Conservation (phyloP, 2,113 vertebrate genomes). For the Passer domesticus region DNA sequence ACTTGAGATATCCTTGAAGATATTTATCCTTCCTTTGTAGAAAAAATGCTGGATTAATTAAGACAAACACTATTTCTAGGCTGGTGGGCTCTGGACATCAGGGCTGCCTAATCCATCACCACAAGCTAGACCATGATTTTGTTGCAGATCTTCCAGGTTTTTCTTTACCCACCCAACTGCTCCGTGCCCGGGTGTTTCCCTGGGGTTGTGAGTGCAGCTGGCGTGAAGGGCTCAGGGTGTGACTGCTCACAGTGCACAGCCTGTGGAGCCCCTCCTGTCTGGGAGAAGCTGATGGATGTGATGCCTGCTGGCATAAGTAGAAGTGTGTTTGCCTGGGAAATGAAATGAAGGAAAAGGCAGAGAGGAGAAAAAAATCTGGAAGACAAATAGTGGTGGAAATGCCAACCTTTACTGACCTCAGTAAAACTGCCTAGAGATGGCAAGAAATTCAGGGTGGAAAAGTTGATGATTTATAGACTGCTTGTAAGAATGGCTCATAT, state of each 20-base stretch:
- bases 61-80: background rate
- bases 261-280: background rate
- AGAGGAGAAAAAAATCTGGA: slow-evolving; percentile 30
- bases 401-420: slow-evolving; percentile 51
- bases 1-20: background rate
- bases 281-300: slow-evolving; percentile 29
- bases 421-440: slow-evolving; percentile 11
- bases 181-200: background rate
- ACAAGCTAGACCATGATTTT: background rate
- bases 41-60: background rate
- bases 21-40: background rate
- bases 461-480: slow-evolving; percentile 40
- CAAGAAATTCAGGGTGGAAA: slow-evolving; percentile 25
- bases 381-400: slow-evolving; percentile 53
- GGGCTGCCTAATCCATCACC: background rate
- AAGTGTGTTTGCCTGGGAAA: slow-evolving; percentile 35
- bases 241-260: background rate
- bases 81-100: background rate
- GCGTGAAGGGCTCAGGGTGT: background rate
- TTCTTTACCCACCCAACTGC: background rate
- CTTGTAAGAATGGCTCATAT: background rate
- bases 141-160: background rate
- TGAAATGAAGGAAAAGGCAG: background rate
- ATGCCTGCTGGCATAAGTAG: slow-evolving; percentile 35
- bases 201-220: background rate